Evolutionary conservation across 2,888 invertebrate species (phyloP).

Genomic region (Clitarchus hookeri): DNA sequence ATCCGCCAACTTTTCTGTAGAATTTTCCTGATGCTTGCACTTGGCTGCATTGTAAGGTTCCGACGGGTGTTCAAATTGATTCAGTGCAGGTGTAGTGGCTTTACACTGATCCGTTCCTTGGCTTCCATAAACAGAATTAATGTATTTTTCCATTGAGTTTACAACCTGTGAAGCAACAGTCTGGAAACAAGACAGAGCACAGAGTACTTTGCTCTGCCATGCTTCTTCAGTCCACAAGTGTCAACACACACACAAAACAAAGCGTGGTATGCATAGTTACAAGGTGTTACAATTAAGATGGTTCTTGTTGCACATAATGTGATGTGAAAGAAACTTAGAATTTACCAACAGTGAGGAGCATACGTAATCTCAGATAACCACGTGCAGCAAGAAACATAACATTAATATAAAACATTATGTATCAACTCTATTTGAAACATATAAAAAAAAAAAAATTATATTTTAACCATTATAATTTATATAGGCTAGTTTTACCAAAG

Average conservation of each 20-base stretch:
- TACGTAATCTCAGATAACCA: too few relatives aligned
- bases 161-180: constrained; percentile 1
- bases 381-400: too few relatives aligned
- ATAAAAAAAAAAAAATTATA: too few relatives aligned
- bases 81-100: background rate
- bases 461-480: too few relatives aligned
- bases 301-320: too few relatives aligned
- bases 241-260: background rate
- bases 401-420: too few relatives aligned
- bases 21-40: background rate
- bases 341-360: too few relatives aligned
- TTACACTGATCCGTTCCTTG: background rate
- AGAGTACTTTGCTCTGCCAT: constrained; percentile 14
- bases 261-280: background rate
- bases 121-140: background rate
- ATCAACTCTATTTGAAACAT: too few relatives aligned
- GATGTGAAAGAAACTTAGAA: too few relatives aligned
- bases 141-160: background rate
- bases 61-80: background rate
- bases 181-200: background rate
- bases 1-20: background rate
- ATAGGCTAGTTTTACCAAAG: too few relatives aligned
- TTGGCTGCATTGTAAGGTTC: background rate
- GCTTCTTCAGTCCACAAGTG: constrained; percentile 7
- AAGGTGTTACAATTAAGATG: background rate